These are phyloP conservation scores for Leucania comma DNA, from an alignment of 2,888 invertebrate genomes.

Conservation along the genomic window DNA sequence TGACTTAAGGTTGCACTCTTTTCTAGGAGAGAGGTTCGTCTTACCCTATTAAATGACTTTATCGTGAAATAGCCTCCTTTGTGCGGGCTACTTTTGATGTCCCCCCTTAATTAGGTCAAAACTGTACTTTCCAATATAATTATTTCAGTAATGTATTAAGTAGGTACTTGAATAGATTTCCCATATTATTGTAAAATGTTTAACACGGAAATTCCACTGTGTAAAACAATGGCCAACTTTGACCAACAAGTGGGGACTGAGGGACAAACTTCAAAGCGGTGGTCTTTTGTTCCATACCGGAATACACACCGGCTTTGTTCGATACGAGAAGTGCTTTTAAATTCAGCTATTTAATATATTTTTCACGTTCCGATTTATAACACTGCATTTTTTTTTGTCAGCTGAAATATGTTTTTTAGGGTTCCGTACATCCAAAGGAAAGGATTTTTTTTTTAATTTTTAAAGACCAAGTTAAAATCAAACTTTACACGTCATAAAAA, in stretches of 20 bases:
- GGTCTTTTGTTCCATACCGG: slow-evolving; percentile 28
- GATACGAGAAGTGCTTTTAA: slow-evolving; percentile 4
- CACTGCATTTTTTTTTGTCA: not conserved
- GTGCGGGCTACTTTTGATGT: no score
- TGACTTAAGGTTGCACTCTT: no score
- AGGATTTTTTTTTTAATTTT: no score
- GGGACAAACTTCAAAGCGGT: slow-evolving; percentile 10
- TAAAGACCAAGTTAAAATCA: no score
- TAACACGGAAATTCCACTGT: not conserved
- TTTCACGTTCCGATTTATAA: not conserved
- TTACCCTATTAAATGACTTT: no score
- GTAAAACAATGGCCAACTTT: slow-evolving; percentile 33
- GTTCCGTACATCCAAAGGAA: no score
- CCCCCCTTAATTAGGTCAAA: no score
- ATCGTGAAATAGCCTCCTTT: no score
- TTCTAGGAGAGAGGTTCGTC: no score
- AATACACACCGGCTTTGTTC: not conserved
- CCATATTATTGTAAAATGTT: slow-evolving; percentile 9
- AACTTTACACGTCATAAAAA: no score
- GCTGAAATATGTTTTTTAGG: not conserved
- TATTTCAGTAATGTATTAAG: not conserved
- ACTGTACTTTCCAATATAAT: no score
- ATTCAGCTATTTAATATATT: slow-evolving; percentile 3
- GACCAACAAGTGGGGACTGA: slow-evolving; percentile 1
- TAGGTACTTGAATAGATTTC: not conserved